These are phyloP conservation scores for Dreissena polymorpha DNA, from an alignment of 1,140 invertebrate genomes.

Conservation along the genomic window DNA sequence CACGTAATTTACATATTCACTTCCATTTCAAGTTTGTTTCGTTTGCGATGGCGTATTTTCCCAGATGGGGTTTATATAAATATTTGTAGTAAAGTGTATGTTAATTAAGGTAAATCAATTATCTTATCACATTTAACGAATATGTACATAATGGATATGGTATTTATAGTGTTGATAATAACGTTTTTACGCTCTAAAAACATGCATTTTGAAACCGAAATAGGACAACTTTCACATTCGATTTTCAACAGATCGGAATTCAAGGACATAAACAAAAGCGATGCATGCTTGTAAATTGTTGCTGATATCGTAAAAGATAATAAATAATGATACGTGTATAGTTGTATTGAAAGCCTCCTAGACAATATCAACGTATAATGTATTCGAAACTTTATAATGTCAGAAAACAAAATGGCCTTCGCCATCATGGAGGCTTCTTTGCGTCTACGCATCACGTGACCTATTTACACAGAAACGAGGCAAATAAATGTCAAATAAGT, in stretches of 20 bases:
- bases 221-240: constrained; percentile 53
- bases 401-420: not conserved
- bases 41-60: constrained; percentile 43
- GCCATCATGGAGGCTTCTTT: not conserved
- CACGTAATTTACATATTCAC: constrained; percentile 19
- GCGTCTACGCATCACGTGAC: not conserved
- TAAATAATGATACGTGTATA: not conserved
- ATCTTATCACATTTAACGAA: constrained; percentile 2
- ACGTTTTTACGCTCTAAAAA: not conserved
- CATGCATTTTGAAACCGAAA: constrained; percentile 7
- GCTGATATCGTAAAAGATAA: not conserved
- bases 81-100: not conserved
- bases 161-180: not conserved
- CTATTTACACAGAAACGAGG: not conserved
- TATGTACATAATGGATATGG: not conserved
- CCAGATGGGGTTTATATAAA: not conserved
- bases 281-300: not conserved
- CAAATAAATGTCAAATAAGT: not conserved
- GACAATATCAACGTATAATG: not conserved
- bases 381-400: not conserved
- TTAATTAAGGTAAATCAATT: constrained; percentile 2
- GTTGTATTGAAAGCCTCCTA: not conserved
- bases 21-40: constrained; percentile 38
- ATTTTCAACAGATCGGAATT: not conserved
- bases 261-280: not conserved